Conservation (phyloP, 2,888 invertebrate species). For the Philaethria dido region DNA sequence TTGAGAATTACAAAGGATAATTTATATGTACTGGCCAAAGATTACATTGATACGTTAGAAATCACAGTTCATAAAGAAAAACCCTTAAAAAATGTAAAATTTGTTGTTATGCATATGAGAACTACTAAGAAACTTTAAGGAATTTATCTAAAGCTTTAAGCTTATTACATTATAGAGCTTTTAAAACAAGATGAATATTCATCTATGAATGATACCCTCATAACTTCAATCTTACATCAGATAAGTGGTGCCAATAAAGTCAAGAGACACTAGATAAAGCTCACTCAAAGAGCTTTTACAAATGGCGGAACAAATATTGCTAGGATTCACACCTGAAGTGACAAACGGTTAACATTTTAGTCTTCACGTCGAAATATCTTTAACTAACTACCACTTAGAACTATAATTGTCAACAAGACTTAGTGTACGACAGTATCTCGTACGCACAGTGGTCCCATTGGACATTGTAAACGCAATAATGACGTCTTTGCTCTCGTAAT, state of each 20-base stretch:
- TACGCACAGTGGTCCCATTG: neutral
- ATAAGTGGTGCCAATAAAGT: neutral
- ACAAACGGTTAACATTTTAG: conserved; percentile 35
- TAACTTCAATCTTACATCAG: neutral
- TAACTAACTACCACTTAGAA: conserved; percentile 37
- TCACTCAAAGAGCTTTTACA: neutral
- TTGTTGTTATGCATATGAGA: too few species aligned
- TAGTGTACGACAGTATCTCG: conserved; percentile 12
- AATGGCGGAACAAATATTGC: conserved; percentile 12
- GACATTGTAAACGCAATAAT: conserved; percentile 29
- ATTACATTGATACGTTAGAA: too few species aligned
- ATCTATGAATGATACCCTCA: neutral
- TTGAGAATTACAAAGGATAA: too few species aligned
- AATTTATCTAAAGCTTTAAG: neutral
- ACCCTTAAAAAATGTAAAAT: too few species aligned
- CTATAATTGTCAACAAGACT: conserved; percentile 39
- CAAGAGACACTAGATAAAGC: neutral
- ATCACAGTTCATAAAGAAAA: too few species aligned
- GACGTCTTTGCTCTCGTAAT: conserved; percentile 29
- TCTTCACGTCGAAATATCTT: conserved; percentile 39
- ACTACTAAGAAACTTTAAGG: too few species aligned
- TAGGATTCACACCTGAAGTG: conserved; percentile 31
- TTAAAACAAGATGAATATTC: neutral
- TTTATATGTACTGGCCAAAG: too few species aligned
- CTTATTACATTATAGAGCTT: neutral